Evolutionary conservation across 1,140 invertebrate species (phyloP), one percentile per base, ranked within the genome.

Genomic region (Ylistrum balloti): DNA sequence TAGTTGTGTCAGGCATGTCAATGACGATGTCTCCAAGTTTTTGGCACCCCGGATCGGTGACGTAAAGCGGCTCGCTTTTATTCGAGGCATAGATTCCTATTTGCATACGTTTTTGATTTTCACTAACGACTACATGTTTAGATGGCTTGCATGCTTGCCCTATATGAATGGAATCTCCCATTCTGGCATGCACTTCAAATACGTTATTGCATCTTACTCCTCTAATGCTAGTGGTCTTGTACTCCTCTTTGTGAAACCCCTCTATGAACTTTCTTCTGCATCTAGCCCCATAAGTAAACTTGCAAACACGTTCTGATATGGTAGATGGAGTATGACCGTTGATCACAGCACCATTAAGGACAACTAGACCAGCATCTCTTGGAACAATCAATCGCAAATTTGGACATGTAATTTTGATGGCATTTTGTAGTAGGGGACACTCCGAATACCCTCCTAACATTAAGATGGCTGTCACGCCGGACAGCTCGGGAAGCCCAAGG

Each of bases 11-110:
- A 0, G 93, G 89, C 32, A 90, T 88, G 15, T 90, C 56, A 0
- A 93, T 90, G 17, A 38, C 74, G 33, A 93, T 90, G 15, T 87
- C 20, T n/a, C 93, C 93, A 9, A 93, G 88, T 32, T 92, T 88
- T 33, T 48, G 22, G 45, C 93, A 93, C 7, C 86, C 90, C 20
- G 3, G 0, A 86, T 92, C 92, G 1, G 90, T 93, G 0, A 92
- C 88, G 34, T 89, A 90, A 28, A 86, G 38, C 0, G 93, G 93
- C 86, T 93, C 41, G 34, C 86, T n/a, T 33, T 88, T 32, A 0
- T 88, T 41, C 0, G 90, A 93, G 7, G 89, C 91, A 48, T 89
- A 93, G 20, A 93, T 87, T 15, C 86, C 35, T 0, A 93, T 91
- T 3, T 35, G 48, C 33, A 93, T 89, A 28, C 56, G n/a, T 0